These are phyloP conservation scores for Tarsius wallacei DNA, from an alignment of 2,797 vertebrate species.

Conservation along the genomic window DNA sequence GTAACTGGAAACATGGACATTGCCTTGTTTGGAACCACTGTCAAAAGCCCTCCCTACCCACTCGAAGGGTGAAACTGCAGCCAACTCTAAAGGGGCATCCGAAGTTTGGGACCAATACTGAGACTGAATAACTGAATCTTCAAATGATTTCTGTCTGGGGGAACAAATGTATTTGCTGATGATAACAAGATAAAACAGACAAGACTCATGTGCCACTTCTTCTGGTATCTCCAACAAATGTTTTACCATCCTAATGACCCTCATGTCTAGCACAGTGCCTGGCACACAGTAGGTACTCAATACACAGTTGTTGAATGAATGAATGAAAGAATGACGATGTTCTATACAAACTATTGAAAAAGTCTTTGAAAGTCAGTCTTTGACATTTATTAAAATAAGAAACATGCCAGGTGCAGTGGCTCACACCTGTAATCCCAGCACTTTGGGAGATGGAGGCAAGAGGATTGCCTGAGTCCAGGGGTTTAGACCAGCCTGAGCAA, in stretches of 20 bases:
- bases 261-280: not conserved
- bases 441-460: no score
- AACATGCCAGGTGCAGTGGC: not conserved
- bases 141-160: constrained; percentile 42
- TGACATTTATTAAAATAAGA: constrained; percentile 47
- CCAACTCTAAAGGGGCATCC: not conserved
- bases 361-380: not conserved
- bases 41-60: not conserved
- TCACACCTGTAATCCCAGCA: no score
- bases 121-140: constrained; percentile 40
- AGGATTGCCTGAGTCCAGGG: no score
- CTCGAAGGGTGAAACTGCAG: not conserved
- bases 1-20: not conserved
- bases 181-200: not conserved
- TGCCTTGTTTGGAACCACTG: not conserved
- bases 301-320: not conserved
- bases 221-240: not conserved
- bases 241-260: not conserved
- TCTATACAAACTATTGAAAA: not conserved
- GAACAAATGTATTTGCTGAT: constrained; percentile 50
- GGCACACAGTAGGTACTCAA: not conserved
- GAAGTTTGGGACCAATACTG: constrained; percentile 44
- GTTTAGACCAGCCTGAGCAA: no score
- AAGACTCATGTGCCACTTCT: not conserved
- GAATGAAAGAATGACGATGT: not conserved